These are phyloP conservation scores for Nemotelus pantherinus DNA, from an alignment of 2,888 invertebrate genomes.

Conservation along the genomic window DNA sequence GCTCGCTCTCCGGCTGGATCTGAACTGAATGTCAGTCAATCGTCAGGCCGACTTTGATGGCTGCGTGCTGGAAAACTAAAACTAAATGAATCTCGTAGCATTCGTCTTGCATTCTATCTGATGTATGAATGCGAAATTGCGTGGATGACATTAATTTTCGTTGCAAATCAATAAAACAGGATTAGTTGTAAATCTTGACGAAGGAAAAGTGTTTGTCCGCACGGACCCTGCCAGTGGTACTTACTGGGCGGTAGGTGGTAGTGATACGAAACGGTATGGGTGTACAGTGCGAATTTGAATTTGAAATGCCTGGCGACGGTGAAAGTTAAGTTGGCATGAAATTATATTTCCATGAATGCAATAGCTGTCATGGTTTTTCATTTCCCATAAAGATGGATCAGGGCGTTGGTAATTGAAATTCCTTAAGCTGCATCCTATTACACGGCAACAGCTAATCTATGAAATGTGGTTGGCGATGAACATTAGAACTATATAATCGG, in stretches of 20 bases:
- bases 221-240: neutral
- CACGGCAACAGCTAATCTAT: neutral
- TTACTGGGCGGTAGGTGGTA: neutral
- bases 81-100: neutral
- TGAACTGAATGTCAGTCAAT: constrained; percentile 7
- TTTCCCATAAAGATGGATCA: neutral
- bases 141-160: constrained; percentile 17
- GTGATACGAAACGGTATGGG: neutral
- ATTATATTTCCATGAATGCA: constrained; percentile 9
- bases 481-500: no score
- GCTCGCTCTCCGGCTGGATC: neutral
- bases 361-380: neutral
- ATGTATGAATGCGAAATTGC: constrained; percentile 2
- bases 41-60: neutral
- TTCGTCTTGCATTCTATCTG: neutral
- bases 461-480: no score
- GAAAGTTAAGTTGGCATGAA: constrained; percentile 39
- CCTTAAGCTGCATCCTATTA: neutral
- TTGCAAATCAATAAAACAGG: constrained; percentile 38
- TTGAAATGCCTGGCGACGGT: neutral
- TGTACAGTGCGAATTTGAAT: neutral
- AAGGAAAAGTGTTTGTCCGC: neutral
- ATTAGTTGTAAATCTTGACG: constrained; percentile 23
- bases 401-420: neutral
- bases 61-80: neutral